phyloP scores from a whole-genome alignment of 30 jellyfish, hydroid and myxozoan species.

The Hydra vulgaris region DNA sequence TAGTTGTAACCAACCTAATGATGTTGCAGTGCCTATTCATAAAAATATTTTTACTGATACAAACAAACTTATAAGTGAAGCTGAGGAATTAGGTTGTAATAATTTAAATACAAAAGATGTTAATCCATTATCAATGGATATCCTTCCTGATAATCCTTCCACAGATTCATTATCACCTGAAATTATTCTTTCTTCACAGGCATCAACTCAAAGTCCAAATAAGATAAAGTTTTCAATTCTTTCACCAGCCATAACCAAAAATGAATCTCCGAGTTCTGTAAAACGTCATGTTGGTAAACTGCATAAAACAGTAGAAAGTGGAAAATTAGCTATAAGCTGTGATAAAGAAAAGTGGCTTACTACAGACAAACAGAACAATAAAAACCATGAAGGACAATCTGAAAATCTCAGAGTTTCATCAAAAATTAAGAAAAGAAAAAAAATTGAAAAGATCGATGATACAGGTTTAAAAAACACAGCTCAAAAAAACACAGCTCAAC shows the following conservation, averaged over 20 bases:
- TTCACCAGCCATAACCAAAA: neutral
- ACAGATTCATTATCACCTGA: conserved; percentile 36
- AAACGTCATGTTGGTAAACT: neutral
- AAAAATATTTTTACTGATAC: too few relatives aligned
- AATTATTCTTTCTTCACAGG: conserved; percentile 65
- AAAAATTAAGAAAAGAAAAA: too few relatives aligned
- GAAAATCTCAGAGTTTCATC: neutral
- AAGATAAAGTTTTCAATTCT: conserved; percentile 1
- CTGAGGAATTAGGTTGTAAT: too few relatives aligned
- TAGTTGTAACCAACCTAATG: too few relatives aligned
- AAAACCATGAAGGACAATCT: neutral
- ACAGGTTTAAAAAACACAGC: too few relatives aligned
- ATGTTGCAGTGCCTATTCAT: too few relatives aligned
- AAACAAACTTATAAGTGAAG: too few relatives aligned
- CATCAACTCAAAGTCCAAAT: conserved; percentile 15
- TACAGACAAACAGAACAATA: neutral
- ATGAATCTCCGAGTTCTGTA: neutral
- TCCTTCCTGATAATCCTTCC: neutral
- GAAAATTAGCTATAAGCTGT: neutral
- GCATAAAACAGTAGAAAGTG: neutral
- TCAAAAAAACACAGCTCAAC: neutral
- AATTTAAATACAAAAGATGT: neutral
- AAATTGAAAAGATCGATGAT: neutral
- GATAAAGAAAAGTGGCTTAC: neutral
- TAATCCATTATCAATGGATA: neutral